Conservation (phyloP, 2,797 vertebrate genomes). For the Sphenopsis melanotis region DNA sequence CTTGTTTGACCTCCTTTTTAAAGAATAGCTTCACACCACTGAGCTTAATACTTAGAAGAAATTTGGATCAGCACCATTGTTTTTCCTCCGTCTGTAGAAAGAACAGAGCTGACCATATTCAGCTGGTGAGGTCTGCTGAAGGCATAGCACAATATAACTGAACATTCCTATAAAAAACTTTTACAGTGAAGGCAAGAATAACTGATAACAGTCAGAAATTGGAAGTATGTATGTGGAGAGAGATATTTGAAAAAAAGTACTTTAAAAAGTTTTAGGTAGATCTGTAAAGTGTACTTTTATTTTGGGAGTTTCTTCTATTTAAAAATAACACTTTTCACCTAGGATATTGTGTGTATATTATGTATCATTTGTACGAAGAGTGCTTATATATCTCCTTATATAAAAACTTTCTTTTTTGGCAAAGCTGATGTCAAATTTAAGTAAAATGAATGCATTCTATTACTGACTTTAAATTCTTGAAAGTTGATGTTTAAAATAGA, state of each 20-base stretch:
- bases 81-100: constrained; percentile 8
- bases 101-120: neutral
- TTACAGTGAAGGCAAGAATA: constrained; percentile 50
- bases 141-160: neutral
- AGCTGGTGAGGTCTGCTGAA: neutral
- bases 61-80: constrained; percentile 28
- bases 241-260: neutral
- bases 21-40: neutral
- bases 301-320: neutral
- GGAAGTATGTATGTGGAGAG: neutral
- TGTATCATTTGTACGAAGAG: neutral
- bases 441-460: neutral
- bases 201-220: constrained; percentile 54
- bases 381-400: neutral
- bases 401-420: neutral
- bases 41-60: neutral
- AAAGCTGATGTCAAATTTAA: constrained; percentile 17
- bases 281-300: neutral
- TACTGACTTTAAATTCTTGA: constrained; percentile 36
- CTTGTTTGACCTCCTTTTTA: neutral
- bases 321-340: neutral
- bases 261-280: neutral
- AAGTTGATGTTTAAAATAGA: constrained; percentile 39
- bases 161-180: constrained; percentile 23
- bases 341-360: neutral